phyloP scores from a whole-genome alignment of 2,797 vertebrate genomes.

The Cheirogaleus major region DNA sequence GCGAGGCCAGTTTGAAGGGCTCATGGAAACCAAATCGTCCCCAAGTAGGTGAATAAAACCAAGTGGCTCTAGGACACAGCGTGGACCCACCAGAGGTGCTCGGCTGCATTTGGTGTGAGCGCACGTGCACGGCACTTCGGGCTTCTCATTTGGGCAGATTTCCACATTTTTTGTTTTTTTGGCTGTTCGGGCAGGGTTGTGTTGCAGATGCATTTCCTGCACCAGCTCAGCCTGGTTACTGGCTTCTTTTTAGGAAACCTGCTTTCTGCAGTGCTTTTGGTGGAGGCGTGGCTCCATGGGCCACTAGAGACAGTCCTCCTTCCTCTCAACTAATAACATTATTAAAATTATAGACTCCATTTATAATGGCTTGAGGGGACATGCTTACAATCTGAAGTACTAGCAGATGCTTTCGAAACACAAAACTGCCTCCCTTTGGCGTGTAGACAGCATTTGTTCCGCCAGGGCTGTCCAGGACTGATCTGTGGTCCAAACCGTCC shows the following conservation, averaged over 20 bases:
- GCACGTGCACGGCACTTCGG: background rate
- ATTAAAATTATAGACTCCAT: background rate
- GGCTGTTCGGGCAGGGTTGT: too few relatives aligned
- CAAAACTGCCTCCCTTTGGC: background rate
- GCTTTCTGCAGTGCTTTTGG: background rate
- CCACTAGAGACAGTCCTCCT: background rate
- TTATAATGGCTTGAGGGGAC: background rate
- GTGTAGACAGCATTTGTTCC: background rate
- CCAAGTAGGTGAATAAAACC: background rate
- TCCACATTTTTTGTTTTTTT: background rate
- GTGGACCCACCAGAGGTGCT: background rate
- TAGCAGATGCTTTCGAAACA: background rate
- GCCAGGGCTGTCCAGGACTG: rapidly evolving
- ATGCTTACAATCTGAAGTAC: background rate
- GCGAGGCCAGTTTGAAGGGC: constrained; percentile 44
- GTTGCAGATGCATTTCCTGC: rapidly evolving
- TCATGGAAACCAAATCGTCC: constrained; percentile 43
- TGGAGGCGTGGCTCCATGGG: too few relatives aligned
- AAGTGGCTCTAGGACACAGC: background rate
- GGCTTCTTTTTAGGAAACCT: background rate
- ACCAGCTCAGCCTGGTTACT: background rate
- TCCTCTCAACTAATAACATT: background rate
- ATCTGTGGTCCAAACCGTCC: background rate
- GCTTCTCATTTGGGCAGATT: background rate
- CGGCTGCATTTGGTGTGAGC: background rate